These are phyloP conservation scores for Corapipo altera DNA, from an alignment of 2,113 vertebrate species.

Conservation along the genomic window DNA sequence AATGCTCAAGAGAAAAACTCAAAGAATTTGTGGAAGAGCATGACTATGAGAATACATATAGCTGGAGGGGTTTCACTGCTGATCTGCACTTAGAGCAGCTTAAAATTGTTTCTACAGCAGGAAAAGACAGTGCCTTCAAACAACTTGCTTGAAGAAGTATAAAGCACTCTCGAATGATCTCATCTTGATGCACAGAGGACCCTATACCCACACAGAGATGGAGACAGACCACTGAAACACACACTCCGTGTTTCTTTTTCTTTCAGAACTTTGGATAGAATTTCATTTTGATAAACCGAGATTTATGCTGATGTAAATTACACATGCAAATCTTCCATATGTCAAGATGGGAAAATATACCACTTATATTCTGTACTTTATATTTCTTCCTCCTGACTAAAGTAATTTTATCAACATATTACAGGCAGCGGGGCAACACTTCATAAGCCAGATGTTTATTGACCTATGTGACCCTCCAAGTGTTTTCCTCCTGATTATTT, in stretches of 20 bases:
- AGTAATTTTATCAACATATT: conserved; percentile 61
- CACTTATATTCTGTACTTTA: neutral
- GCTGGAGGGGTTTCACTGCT: neutral
- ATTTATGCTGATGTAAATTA: neutral
- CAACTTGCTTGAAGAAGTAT: neutral
- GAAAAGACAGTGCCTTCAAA: neutral
- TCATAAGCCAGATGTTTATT: conserved; percentile 69
- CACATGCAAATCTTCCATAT: conserved; percentile 29
- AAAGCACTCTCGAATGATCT: neutral
- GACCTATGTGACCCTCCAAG: conserved; percentile 57
- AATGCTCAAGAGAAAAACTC: neutral
- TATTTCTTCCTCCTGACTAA: conserved; percentile 59
- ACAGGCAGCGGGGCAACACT: conserved; percentile 46
- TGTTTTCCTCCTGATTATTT: conserved; percentile 60
- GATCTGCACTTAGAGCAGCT: neutral
- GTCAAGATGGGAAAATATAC: neutral
- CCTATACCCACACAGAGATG: neutral
- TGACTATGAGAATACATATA: neutral
- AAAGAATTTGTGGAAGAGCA: neutral
- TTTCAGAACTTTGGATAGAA: neutral
- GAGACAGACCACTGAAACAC: neutral
- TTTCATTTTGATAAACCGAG: neutral
- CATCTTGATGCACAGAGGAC: neutral
- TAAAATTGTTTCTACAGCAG: neutral
- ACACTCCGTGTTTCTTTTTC: neutral